phyloP scores from a whole-genome alignment of 2,888 invertebrate species.

The Agrenia bidenticulata region DNA sequence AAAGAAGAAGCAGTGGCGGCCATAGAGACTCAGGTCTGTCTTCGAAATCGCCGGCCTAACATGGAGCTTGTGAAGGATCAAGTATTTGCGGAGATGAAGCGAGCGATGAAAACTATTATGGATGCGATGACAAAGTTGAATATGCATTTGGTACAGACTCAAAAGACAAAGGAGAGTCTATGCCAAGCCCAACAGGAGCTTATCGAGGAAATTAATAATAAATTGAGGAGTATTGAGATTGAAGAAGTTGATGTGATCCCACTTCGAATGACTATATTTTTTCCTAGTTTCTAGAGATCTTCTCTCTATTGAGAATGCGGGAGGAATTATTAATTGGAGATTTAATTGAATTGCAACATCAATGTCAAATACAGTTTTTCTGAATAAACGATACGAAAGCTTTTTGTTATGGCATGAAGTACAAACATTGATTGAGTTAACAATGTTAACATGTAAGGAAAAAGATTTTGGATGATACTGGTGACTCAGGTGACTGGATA shows the following conservation, averaged over 20 bases:
- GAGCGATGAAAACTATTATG: neutral
- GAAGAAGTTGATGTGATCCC: neutral
- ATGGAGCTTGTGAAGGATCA: neutral
- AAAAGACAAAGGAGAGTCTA: neutral
- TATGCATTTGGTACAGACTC: neutral
- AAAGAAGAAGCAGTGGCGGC: neutral
- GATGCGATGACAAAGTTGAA: neutral
- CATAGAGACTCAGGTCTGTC: neutral
- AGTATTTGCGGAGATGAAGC: neutral
- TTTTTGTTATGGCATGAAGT: too few relatives aligned
- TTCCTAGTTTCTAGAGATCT: neutral
- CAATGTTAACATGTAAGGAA: too few relatives aligned
- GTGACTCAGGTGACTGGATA: too few relatives aligned
- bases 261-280: neutral
- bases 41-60: neutral
- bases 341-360: too few relatives aligned
- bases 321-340: too few relatives aligned
- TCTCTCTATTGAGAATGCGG: too few relatives aligned
- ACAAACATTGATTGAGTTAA: too few relatives aligned
- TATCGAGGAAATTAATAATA: constrained; percentile 1
- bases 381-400: too few relatives aligned
- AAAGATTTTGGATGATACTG: too few relatives aligned
- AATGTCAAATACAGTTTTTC: too few relatives aligned
- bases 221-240: constrained; percentile 3
- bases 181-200: neutral